Percentiles rank a stretch among this genome's conserved stretches.
phyloP scores from a whole-genome alignment of 2,797 vertebrate species.

The Cichlasoma orientale region DNA sequence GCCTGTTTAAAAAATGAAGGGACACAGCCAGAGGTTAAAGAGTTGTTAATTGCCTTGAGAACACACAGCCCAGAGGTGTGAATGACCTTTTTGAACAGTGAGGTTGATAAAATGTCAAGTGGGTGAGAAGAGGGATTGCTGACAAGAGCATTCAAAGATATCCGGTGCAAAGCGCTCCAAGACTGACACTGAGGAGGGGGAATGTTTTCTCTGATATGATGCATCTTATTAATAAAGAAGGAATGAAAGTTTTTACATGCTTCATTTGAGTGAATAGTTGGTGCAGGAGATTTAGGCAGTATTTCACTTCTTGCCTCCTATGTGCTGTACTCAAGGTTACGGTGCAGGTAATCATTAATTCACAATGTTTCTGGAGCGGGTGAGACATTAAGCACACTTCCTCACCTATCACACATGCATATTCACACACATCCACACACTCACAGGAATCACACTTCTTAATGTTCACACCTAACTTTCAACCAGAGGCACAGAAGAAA shows the following conservation, averaged over 20 bases:
- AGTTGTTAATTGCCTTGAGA: not conserved
- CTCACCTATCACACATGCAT: constrained; percentile 44
- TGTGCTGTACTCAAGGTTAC: constrained; percentile 47
- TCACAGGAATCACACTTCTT: constrained; percentile 3
- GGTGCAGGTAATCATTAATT: constrained; percentile 77
- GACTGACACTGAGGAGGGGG: not conserved
- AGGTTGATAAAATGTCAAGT: not conserved
- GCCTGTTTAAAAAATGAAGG: not conserved
- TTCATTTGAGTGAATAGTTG: not conserved
- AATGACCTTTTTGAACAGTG: constrained; percentile 2
- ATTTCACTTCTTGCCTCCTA: constrained; percentile 25
- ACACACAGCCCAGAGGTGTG: not conserved
- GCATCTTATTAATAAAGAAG: not conserved
- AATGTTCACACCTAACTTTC: not conserved
- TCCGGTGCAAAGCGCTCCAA: not conserved
- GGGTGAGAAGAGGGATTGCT: not conserved
- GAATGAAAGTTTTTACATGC: not conserved
- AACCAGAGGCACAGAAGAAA: constrained; percentile 8
- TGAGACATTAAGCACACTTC: constrained; percentile 71
- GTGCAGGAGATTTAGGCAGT: too few relatives aligned
- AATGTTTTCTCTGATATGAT: not conserved
- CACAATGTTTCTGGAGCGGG: constrained; percentile 54
- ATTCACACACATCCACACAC: not conserved
- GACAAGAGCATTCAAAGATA: not conserved
- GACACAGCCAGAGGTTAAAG: not conserved